Percentiles rank a stretch among this genome's conserved stretches.
phyloP scores from a whole-genome alignment of 2,797 vertebrate species.

The Sarcophilus harrisii region DNA sequence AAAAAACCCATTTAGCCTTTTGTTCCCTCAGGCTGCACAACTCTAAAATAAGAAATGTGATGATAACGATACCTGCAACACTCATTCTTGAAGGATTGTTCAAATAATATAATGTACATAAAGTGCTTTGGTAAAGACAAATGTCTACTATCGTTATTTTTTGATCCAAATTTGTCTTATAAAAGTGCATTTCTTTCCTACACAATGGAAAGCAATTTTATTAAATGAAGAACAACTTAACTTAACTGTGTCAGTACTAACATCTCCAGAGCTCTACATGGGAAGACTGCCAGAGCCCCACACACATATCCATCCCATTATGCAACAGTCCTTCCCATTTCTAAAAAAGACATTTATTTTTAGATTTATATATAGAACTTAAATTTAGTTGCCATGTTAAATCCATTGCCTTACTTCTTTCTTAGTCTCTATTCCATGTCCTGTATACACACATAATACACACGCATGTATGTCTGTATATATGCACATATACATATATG shows the following conservation, averaged over 20 bases:
- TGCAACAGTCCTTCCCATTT: background rate
- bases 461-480: background rate
- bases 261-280: background rate
- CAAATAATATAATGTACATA: background rate
- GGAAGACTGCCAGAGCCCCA: background rate
- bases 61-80: background rate
- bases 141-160: background rate
- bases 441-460: background rate
- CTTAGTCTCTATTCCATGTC: background rate
- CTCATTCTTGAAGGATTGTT: background rate
- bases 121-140: background rate
- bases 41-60: background rate
- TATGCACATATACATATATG: background rate
- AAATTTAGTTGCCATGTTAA: background rate
- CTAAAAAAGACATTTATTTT: slow-evolving; percentile 40
- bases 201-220: slow-evolving; percentile 47
- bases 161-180: background rate
- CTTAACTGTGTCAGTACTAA: slow-evolving; percentile 5
- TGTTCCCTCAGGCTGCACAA: background rate
- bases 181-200: slow-evolving; percentile 13
- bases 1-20: background rate
- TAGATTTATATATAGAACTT: background rate
- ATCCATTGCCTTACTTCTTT: background rate
- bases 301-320: background rate
- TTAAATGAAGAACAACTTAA: slow-evolving; percentile 48